A percentile compares a stretch with the other conserved stretches of the same genome.
Conservation (phyloP, 2,888 invertebrate genomes). For the Epistrophe grossulariae region DNA sequence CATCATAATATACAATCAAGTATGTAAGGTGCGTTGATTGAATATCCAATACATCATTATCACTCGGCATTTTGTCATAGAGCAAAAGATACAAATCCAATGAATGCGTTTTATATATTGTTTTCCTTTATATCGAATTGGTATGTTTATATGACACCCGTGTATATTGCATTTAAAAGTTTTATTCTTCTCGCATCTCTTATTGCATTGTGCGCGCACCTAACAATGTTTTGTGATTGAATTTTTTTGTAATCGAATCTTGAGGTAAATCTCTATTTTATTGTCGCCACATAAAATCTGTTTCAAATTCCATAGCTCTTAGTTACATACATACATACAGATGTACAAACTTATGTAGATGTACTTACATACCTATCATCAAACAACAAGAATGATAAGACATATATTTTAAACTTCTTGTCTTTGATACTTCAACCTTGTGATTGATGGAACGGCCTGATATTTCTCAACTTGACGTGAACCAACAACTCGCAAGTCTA, state of each 20-base stretch:
- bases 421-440: conserved; percentile 31
- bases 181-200: conserved; percentile 44
- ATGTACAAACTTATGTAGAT: no score
- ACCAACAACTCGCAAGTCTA: conserved; percentile 1
- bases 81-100: conserved; percentile 24
- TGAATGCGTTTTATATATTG: conserved; percentile 60
- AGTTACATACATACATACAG: background rate
- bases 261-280: conserved; percentile 36
- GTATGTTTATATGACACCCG: conserved; percentile 24
- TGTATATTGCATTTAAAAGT: conserved; percentile 58
- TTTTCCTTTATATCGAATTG: background rate
- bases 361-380: background rate
- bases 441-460: conserved; percentile 57
- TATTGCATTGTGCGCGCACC: conserved; percentile 6
- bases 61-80: conserved; percentile 41
- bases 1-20: background rate
- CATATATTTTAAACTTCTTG: background rate
- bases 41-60: conserved; percentile 70
- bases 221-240: conserved; percentile 56
- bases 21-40: conserved; percentile 65
- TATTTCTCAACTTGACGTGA: conserved; percentile 54
- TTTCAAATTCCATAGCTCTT: conserved; percentile 48
- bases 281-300: conserved; percentile 49
- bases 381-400: conserved; percentile 1
- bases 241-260: conserved; percentile 58